phyloP scores from a whole-genome alignment of 1,140 invertebrate genomes.

The Drosophila melanica region DNA sequence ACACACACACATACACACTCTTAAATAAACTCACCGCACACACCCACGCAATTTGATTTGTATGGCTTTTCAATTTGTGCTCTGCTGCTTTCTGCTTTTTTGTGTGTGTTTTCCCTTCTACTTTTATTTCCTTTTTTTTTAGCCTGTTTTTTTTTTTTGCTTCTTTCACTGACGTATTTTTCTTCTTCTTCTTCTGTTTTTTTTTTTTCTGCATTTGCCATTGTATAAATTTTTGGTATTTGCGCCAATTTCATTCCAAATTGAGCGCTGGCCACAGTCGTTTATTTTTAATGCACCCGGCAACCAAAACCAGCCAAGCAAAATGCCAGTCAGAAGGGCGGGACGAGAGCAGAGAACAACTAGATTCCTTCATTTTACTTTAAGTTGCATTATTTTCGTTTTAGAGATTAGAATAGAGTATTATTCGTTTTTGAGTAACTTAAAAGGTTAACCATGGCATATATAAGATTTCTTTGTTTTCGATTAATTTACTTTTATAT shows the following conservation, averaged over 20 bases:
- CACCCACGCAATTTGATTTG: conserved; percentile 72
- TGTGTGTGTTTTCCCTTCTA: conserved; percentile 33
- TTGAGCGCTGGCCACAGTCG: conserved; percentile 79
- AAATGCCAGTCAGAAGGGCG: conserved; percentile 45
- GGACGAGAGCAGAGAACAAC: conserved; percentile 1
- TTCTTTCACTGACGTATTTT: neutral
- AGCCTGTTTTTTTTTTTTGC: neutral
- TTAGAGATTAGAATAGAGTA: conserved; percentile 37
- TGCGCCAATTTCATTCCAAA: conserved; percentile 82
- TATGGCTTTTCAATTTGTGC: conserved; percentile 80
- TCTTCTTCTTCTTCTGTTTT: conserved; percentile 18
- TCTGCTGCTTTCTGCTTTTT: conserved; percentile 48
- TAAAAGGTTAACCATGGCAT: neutral
- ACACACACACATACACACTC: conserved; percentile 21
- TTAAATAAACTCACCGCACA: conserved; percentile 56
- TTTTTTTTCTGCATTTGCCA: conserved; percentile 67
- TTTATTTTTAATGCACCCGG: conserved; percentile 79
- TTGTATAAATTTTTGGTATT: conserved; percentile 81
- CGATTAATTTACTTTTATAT: too few relatives aligned
- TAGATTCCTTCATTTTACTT: conserved; percentile 5
- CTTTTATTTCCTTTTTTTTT: conserved; percentile 20
- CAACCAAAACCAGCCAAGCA: conserved; percentile 55
- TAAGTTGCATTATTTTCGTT: conserved; percentile 35
- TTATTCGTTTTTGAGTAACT: conserved; percentile 20
- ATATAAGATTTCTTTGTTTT: too few relatives aligned